These are phyloP conservation scores for Pica pica DNA, from an alignment of 2,113 vertebrate genomes.

Conservation along the genomic window DNA sequence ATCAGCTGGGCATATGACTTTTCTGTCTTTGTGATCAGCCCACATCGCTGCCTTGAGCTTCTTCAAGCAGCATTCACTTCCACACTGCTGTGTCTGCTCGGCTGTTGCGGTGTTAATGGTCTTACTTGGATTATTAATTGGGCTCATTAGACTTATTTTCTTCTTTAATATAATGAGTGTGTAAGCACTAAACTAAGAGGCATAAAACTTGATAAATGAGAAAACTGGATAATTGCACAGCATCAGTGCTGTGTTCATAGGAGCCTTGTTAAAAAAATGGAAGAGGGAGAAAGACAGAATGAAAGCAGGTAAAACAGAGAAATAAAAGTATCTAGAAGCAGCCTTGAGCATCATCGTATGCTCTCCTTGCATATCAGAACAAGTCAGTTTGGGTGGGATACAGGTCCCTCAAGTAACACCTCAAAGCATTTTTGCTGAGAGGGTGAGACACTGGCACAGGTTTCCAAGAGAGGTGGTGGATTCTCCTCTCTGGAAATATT, in stretches of 20 bases:
- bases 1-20: background rate
- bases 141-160: conserved; percentile 32
- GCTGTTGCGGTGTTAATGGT: background rate
- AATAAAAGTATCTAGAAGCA: background rate
- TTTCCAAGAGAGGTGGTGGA: background rate
- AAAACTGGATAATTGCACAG: background rate
- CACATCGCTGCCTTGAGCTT: background rate
- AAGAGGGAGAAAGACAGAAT: background rate
- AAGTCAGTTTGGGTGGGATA: background rate
- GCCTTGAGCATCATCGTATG: background rate
- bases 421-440: background rate
- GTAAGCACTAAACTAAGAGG: conserved; percentile 19
- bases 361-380: background rate
- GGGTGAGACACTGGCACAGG: background rate
- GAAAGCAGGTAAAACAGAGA: background rate
- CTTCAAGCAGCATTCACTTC: background rate
- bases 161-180: conserved; percentile 33
- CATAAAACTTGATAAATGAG: conserved; percentile 4
- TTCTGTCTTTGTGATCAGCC: background rate
- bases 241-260: background rate
- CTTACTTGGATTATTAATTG: conserved; percentile 38
- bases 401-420: background rate
- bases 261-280: background rate
- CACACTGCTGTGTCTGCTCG: background rate
- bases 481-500: background rate